These are phyloP conservation scores for Meles meles DNA, from an alignment of 2,113 vertebrate species.

Conservation along the genomic window DNA sequence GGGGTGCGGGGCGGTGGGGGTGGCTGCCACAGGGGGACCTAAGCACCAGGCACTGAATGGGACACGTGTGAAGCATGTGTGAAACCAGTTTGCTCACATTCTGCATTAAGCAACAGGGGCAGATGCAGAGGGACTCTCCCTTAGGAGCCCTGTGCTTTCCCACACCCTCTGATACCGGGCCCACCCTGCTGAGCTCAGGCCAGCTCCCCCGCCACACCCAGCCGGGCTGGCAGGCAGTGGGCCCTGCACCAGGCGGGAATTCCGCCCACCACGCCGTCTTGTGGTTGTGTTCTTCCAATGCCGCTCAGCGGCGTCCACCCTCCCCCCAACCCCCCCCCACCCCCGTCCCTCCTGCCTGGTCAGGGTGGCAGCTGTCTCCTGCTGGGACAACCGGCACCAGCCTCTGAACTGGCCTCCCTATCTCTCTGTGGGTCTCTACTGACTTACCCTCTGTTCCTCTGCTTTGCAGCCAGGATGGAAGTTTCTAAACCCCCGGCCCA, in stretches of 20 bases:
- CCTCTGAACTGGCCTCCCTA: not conserved
- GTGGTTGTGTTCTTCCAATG: not conserved
- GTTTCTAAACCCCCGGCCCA: not conserved
- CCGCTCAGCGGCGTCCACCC: not conserved
- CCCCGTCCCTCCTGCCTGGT: not conserved
- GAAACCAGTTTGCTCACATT: constrained; percentile 42
- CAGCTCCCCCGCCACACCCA: not conserved
- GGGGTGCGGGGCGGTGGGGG: not conserved
- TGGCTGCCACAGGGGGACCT: not conserved
- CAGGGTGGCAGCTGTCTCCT: not conserved
- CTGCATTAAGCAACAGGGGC: not conserved
- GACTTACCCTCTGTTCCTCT: not conserved
- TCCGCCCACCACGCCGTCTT: not conserved
- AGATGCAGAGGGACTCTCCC: not conserved
- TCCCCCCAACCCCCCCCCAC: too few species aligned
- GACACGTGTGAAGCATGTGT: fast-evolving
- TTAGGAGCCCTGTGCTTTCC: not conserved
- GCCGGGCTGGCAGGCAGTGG: not conserved
- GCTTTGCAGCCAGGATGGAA: not conserved
- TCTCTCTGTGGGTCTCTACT: not conserved
- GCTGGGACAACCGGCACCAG: not conserved
- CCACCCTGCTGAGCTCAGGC: not conserved
- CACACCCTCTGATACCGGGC: constrained; percentile 11
- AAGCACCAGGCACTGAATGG: fast-evolving
- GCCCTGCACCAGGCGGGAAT: not conserved